Conservation (phyloP, 2,113 vertebrate species). For the Accipiter cooperii region DNA sequence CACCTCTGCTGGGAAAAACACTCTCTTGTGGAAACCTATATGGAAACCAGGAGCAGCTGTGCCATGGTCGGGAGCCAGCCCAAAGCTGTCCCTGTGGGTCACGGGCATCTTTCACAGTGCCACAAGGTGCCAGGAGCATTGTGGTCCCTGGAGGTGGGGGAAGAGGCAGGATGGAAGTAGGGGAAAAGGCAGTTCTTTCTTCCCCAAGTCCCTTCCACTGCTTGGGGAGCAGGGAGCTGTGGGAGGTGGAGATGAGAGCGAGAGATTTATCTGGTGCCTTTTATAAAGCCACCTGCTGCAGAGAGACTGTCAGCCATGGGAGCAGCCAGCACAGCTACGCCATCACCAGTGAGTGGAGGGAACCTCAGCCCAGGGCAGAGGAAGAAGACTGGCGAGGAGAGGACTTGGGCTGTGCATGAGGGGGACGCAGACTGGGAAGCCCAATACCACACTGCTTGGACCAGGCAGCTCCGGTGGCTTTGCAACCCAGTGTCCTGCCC, state of each 20-base stretch:
- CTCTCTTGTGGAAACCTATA: background rate
- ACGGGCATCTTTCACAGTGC: background rate
- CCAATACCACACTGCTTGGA: background rate
- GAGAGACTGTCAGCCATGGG: background rate
- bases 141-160: background rate
- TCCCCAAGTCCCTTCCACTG: background rate
- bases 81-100: background rate
- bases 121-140: background rate
- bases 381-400: background rate
- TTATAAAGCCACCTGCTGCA: background rate
- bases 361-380: background rate
- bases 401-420: background rate
- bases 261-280: background rate
- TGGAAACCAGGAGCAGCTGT: background rate
- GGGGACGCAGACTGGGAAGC: background rate
- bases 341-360: rapidly evolving
- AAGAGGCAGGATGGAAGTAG: background rate
- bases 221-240: background rate
- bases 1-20: background rate
- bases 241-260: background rate
- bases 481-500: background rate
- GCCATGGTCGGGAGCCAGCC: background rate
- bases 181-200: background rate
- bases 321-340: background rate
- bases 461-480: background rate